Evolutionary conservation across 2,797 vertebrate genomes (phyloP).

Genomic region (Triplophysa yarkandensis): DNA sequence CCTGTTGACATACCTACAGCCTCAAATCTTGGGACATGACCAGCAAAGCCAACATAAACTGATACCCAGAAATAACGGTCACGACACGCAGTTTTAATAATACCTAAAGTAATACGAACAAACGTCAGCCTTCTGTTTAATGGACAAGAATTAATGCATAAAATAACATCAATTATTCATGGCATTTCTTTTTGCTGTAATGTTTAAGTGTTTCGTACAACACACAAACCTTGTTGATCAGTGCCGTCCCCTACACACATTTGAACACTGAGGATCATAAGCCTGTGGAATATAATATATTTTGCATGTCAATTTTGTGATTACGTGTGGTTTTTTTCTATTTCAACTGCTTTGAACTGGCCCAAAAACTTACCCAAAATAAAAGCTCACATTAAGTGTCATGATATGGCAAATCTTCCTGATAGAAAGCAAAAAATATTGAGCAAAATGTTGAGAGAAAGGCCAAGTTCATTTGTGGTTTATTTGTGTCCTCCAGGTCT

Average conservation of each 20-base stretch:
- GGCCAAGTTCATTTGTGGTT: neutral
- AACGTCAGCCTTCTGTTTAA: neutral
- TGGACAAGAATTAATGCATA: neutral
- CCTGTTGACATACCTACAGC: constrained; percentile 60
- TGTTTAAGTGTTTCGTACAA: neutral
- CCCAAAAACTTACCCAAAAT: constrained; percentile 56
- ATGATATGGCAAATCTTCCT: constrained; percentile 47
- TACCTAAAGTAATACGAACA: neutral
- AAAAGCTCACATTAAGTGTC: constrained; percentile 34
- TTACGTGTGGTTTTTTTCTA: neutral
- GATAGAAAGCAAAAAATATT: neutral
- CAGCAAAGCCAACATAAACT: constrained; percentile 47
- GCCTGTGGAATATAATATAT: constrained; percentile 35
- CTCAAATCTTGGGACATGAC: constrained; percentile 56
- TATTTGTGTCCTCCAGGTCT: neutral
- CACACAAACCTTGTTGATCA: constrained; percentile 51
- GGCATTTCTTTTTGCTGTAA: neutral
- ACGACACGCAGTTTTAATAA: constrained; percentile 57
- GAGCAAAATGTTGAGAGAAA: neutral
- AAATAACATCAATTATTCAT: neutral
- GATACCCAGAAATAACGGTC: constrained; percentile 67
- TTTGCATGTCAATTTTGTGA: neutral
- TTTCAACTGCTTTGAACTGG: neutral
- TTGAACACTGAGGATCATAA: constrained; percentile 24
- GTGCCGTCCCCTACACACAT: neutral